phyloP scores from a whole-genome alignment of 2,888 invertebrate species.

The Acanthosepion lycidas region DNA sequence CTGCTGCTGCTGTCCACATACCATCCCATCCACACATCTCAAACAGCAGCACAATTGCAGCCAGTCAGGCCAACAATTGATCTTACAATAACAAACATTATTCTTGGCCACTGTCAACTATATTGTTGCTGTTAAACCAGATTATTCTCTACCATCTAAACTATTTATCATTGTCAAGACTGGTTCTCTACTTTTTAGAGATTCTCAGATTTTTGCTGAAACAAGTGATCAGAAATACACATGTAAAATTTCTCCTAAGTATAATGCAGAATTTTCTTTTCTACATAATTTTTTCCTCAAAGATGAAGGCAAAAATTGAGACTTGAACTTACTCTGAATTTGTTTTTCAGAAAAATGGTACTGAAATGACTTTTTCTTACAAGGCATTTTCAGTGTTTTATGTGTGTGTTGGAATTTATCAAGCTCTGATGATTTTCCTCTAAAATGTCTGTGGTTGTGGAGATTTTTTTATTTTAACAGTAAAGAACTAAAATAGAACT shows the following conservation, averaged over 20 bases:
- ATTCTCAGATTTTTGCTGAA: constrained; percentile 25
- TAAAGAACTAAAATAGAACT: background rate
- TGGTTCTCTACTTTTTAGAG: constrained; percentile 44
- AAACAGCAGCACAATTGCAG: constrained; percentile 40
- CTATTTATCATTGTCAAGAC: constrained; percentile 38
- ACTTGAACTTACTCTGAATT: background rate
- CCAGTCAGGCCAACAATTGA: background rate
- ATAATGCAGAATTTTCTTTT: constrained; percentile 39
- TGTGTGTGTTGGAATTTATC: constrained; percentile 33
- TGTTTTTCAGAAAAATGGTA: background rate
- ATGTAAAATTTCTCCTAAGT: constrained; percentile 1
- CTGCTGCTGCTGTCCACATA: constrained; percentile 36
- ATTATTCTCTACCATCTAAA: background rate
- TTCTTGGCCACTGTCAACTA: background rate
- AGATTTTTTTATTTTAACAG: background rate
- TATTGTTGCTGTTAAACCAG: constrained; percentile 41
- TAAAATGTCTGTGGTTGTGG: constrained; percentile 24
- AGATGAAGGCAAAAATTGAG: background rate
- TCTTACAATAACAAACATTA: constrained; percentile 1
- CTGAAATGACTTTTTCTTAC: constrained; percentile 25
- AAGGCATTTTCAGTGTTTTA: constrained; percentile 33
- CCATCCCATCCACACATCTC: constrained; percentile 37
- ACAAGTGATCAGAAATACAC: constrained; percentile 39
- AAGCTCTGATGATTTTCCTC: background rate
- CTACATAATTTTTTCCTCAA: background rate